These are phyloP conservation scores for Knipowitschia caucasica DNA, from an alignment of 2,797 vertebrate species.

Conservation along the genomic window DNA sequence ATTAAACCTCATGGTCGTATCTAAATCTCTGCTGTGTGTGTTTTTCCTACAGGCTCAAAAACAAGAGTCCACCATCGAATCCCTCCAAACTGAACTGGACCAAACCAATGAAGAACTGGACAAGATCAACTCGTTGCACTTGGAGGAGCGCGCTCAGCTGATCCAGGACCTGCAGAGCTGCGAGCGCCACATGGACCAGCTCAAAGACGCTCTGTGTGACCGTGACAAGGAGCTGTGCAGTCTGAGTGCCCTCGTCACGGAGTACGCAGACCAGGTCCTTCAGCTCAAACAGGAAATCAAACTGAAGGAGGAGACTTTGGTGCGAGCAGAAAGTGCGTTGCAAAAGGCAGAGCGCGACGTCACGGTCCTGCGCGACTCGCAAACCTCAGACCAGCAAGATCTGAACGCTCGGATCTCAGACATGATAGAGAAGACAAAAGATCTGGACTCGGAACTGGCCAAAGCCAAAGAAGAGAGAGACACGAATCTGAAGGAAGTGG, in stretches of 20 bases:
- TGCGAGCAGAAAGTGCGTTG: slow-evolving; percentile 72
- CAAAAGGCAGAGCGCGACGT: slow-evolving; percentile 76
- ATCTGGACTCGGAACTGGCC: slow-evolving; percentile 67
- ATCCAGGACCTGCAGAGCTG: slow-evolving; percentile 88
- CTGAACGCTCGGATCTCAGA: slow-evolving; percentile 74
- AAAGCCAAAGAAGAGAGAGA: slow-evolving; percentile 66
- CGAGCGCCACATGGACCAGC: slow-evolving; percentile 86
- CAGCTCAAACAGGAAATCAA: slow-evolving; percentile 78
- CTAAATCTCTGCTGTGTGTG: slow-evolving; percentile 9
- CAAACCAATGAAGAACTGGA: slow-evolving; percentile 90
- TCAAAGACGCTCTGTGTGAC: slow-evolving; percentile 80
- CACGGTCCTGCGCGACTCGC: slow-evolving; percentile 73
- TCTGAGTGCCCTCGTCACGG: slow-evolving; percentile 73
- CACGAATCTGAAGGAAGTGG: slow-evolving; percentile 68
- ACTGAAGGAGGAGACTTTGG: slow-evolving; percentile 80
- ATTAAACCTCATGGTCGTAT: no score
- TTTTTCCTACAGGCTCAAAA: slow-evolving; percentile 76
- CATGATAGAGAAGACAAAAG: slow-evolving; percentile 71
- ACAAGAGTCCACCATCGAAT: slow-evolving; percentile 78
- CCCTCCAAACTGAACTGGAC: slow-evolving; percentile 81
- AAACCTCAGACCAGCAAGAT: slow-evolving; percentile 77
- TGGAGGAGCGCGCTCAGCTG: slow-evolving; percentile 86
- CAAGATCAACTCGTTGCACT: slow-evolving; percentile 81
- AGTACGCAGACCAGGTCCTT: slow-evolving; percentile 81
- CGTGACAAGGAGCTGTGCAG: slow-evolving; percentile 82